phyloP scores from a whole-genome alignment of 2,888 invertebrate genomes.

The Eurois occulta region DNA sequence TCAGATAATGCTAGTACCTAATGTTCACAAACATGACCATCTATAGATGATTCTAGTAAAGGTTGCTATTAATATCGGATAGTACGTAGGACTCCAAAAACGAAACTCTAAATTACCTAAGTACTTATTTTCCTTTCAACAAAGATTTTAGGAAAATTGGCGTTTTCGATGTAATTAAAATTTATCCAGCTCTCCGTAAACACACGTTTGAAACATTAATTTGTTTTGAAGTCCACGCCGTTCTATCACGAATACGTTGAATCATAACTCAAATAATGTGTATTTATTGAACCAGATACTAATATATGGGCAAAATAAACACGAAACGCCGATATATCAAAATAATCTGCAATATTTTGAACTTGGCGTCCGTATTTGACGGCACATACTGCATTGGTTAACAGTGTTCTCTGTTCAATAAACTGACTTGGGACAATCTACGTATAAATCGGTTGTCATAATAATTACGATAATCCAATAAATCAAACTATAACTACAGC shows the following conservation, averaged over 20 bases:
- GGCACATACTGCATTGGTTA: neutral
- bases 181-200: conserved; percentile 55
- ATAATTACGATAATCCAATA: neutral
- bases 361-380: neutral
- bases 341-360: conserved; percentile 12
- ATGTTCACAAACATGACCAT: neutral
- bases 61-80: neutral
- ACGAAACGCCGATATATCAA: neutral
- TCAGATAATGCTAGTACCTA: no score
- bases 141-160: conserved; percentile 26
- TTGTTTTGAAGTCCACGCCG: conserved; percentile 57
- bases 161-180: conserved; percentile 60
- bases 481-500: neutral
- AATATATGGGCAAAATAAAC: conserved; percentile 9
- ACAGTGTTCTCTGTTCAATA: neutral
- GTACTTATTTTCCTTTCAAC: conserved; percentile 5
- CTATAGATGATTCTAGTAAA: conserved; percentile 16
- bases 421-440: neutral
- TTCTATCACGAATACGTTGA: conserved; percentile 22
- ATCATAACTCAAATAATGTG: conserved; percentile 19
- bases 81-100: neutral
- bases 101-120: conserved; percentile 13
- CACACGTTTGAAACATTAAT: conserved; percentile 62
- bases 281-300: conserved; percentile 12
- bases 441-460: neutral